Evolutionary conservation across 2,888 invertebrate species (phyloP).

Genomic region (Drosophila koepferae): DNA sequence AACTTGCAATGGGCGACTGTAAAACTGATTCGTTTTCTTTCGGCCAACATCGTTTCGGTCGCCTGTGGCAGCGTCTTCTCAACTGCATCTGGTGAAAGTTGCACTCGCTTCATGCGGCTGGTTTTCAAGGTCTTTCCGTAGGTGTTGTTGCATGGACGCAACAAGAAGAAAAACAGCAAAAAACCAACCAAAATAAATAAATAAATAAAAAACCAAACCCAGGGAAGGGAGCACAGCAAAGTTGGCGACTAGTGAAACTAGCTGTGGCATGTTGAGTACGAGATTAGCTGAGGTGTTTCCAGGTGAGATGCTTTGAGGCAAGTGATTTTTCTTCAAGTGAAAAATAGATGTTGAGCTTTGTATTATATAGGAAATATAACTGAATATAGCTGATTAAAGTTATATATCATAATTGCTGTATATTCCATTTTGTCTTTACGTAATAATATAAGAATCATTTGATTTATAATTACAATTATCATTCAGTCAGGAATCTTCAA

Average conservation of each 20-base stretch:
- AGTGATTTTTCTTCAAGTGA: neutral
- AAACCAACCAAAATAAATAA: neutral
- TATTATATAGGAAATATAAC: neutral
- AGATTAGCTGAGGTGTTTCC: constrained; percentile 9
- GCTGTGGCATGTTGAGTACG: neutral
- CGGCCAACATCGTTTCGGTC: constrained; percentile 2
- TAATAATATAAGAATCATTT: neutral
- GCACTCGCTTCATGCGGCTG: constrained; percentile 42
- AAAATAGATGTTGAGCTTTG: neutral
- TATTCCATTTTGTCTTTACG: too few species aligned
- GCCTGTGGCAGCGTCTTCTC: constrained; percentile 22
- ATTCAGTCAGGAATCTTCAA: neutral
- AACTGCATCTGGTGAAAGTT: constrained; percentile 70
- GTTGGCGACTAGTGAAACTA: constrained; percentile 8
- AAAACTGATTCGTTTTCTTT: constrained; percentile 38
- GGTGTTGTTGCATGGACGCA: constrained; percentile 38
- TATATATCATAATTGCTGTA: too few species aligned
- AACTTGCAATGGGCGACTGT: constrained; percentile 18
- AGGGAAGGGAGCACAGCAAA: constrained; percentile 9
- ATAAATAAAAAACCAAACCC: neutral
- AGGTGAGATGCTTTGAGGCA: neutral
- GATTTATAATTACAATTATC: neutral
- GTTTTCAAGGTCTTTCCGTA: constrained; percentile 75
- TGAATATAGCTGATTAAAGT: neutral
- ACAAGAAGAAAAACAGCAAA: neutral